Conservation (phyloP, 2,888 invertebrate species). For the Drosophila mercatorum region DNA sequence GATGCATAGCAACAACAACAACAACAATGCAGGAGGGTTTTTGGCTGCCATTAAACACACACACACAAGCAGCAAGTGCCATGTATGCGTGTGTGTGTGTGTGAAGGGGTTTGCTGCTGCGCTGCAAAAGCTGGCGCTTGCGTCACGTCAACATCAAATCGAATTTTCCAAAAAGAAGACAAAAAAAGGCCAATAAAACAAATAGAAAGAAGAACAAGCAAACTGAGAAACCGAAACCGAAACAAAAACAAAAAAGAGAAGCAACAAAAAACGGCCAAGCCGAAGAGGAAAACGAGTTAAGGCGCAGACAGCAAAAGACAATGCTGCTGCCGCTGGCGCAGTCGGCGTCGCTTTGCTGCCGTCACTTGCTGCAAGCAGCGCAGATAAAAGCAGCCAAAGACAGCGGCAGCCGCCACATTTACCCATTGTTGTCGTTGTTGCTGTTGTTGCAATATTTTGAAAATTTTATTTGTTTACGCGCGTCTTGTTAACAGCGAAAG, state of each 20-base stretch:
- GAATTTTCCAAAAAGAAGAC: constrained; percentile 46
- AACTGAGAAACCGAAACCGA: constrained; percentile 21
- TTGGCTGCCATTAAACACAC: constrained; percentile 29
- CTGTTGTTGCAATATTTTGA: constrained; percentile 24
- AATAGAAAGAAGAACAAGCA: constrained; percentile 1
- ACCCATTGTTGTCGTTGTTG: constrained; percentile 23
- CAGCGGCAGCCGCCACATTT: constrained; percentile 29
- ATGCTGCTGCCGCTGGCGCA: constrained; percentile 29
- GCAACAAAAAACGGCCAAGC: constrained; percentile 27
- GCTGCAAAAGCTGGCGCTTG: constrained; percentile 46
- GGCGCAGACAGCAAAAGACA: constrained; percentile 62
- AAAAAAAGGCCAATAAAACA: constrained; percentile 11
- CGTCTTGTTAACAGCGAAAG: constrained; percentile 9
- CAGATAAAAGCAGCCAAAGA: constrained; percentile 37
- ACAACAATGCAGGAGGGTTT: constrained; percentile 16
- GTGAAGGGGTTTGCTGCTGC: constrained; percentile 8
- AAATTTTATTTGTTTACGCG: constrained; percentile 46
- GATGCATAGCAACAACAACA: constrained; percentile 2
- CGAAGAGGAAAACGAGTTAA: constrained; percentile 68
- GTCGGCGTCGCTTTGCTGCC: constrained; percentile 10
- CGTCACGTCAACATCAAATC: constrained; percentile 51
- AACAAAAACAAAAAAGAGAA: constrained; percentile 21
- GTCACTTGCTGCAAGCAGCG: constrained; percentile 52
- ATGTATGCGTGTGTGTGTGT: neutral
- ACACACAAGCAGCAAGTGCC: constrained; percentile 7